Evolutionary conservation across 2,113 vertebrate species (phyloP).

Genomic region (Thermophis baileyi): DNA sequence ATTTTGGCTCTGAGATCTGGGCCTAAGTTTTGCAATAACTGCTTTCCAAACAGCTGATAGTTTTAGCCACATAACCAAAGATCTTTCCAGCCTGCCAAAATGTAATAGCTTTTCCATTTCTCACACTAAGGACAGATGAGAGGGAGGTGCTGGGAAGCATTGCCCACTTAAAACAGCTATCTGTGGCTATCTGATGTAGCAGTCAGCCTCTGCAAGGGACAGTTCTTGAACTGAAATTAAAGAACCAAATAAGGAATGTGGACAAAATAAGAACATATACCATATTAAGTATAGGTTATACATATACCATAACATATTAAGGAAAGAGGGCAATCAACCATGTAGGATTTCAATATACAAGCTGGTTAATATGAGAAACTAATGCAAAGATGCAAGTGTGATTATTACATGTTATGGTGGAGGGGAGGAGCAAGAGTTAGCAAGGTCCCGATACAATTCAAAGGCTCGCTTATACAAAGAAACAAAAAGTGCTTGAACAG

Average conservation of each 20-base stretch:
- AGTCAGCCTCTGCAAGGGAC: neutral
- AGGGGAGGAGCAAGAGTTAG: neutral
- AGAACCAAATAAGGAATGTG: neutral
- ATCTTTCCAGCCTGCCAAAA: neutral
- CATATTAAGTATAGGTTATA: too few relatives aligned
- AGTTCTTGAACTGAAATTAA: neutral
- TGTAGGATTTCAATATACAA: neutral
- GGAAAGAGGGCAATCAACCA: neutral
- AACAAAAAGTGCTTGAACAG: neutral
- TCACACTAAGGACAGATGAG: neutral
- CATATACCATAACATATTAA: neutral
- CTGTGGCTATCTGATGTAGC: neutral
- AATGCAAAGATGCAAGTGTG: neutral
- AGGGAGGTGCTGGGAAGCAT: neutral
- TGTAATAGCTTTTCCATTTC: slow-evolving; percentile 19
- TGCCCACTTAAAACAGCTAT: neutral
- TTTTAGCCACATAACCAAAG: slow-evolving; percentile 17
- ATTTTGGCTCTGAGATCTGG: slow-evolving; percentile 3
- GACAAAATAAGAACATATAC: neutral
- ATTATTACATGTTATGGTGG: neutral
- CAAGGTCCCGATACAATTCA: neutral
- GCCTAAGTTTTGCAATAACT: neutral
- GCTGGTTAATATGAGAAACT: neutral
- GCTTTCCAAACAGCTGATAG: slow-evolving; percentile 5
- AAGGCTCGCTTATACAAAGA: too few relatives aligned